phyloP scores from a whole-genome alignment of 2,888 invertebrate species.

The Thumatha senex region DNA sequence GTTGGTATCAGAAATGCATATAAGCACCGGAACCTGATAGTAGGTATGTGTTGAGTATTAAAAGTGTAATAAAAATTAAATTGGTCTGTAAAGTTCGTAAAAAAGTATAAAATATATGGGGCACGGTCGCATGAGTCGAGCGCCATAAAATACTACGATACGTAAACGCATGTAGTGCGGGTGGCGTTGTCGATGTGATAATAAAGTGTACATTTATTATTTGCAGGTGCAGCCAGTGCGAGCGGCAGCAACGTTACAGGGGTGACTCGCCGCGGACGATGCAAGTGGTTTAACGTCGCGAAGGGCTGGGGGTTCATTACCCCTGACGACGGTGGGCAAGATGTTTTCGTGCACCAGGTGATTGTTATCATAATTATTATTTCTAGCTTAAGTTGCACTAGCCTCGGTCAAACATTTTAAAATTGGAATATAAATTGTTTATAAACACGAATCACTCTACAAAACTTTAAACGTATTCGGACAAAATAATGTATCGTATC shows the following conservation, averaged over 20 bases:
- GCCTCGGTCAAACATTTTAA: conserved; percentile 7
- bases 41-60: conserved; percentile 10
- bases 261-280: conserved; percentile 89
- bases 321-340: conserved; percentile 94
- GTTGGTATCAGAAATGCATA: too few species aligned
- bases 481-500: conserved; percentile 70
- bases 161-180: not conserved
- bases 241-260: conserved; percentile 71
- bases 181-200: conserved; percentile 17
- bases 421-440: conserved; percentile 10
- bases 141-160: not conserved
- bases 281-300: conserved; percentile 98
- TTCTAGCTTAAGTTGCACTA: conserved; percentile 12
- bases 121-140: not conserved
- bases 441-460: conserved; percentile 15
- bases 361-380: conserved; percentile 41
- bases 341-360: conserved; percentile 98
- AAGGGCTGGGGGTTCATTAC: conserved; percentile 98
- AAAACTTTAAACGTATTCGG: conserved; percentile 64
- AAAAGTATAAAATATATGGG: conserved; percentile 24
- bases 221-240: conserved; percentile 64
- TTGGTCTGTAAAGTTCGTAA: conserved; percentile 22
- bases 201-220: conserved; percentile 34
- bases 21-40: conserved; percentile 15
- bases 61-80: conserved; percentile 26